Conservation (phyloP, 1,140 invertebrate species). For the Atta texana region DNA sequence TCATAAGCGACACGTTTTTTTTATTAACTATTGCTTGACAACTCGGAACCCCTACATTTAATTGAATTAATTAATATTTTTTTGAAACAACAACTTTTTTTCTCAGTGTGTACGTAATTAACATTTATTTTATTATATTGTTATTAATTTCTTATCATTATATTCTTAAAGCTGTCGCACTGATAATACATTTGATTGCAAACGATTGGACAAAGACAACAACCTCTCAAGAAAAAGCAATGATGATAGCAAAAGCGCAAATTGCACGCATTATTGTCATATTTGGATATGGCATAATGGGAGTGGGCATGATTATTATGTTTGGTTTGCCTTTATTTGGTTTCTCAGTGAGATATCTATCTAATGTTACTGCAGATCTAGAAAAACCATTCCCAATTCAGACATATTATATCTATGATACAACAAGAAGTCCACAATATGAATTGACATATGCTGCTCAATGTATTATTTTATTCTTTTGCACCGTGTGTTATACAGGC, state of each 20-base stretch:
- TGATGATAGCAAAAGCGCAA: conserved; percentile 10
- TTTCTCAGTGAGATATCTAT: neutral
- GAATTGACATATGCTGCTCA: conserved; percentile 32
- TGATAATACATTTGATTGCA: conserved; percentile 28
- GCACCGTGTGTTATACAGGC: neutral
- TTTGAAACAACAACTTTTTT: no score
- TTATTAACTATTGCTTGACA: no score
- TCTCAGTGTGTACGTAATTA: neutral
- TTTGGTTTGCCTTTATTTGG: conserved; percentile 14
- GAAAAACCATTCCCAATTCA: neutral
- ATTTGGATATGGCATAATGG: neutral
- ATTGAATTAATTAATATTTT: no score
- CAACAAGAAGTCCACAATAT: conserved; percentile 29
- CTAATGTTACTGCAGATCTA: neutral
- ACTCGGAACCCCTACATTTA: no score
- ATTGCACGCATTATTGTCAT: neutral
- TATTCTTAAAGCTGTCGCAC: conserved; percentile 17
- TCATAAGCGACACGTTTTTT: no score
- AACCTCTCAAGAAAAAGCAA: neutral
- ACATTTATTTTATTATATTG: neutral
- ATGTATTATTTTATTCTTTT: neutral
- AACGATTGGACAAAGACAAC: conserved; percentile 50
- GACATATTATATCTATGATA: conserved; percentile 33
- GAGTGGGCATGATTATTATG: neutral
- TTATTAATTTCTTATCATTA: neutral